A percentile compares a stretch with the other conserved stretches of the same genome.
Conservation (phyloP, 1,140 invertebrate species). For the Drosophila sucinea region DNA sequence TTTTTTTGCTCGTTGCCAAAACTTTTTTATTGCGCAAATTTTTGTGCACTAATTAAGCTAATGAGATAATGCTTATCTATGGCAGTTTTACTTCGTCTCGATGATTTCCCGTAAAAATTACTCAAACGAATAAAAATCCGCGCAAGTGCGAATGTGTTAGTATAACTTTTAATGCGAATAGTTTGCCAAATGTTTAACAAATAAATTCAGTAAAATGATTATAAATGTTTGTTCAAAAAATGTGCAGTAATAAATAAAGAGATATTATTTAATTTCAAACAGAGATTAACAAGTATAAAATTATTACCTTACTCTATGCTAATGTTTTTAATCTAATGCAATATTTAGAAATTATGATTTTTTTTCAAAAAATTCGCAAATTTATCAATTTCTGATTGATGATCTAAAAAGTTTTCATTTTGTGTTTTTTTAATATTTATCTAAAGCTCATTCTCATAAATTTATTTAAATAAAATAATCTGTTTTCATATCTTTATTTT, state of each 20-base stretch:
- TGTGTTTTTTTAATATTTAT: too few species aligned
- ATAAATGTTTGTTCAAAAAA: neutral
- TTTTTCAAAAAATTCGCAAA: too few species aligned
- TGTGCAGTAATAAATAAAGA: too few species aligned
- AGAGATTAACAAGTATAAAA: too few species aligned
- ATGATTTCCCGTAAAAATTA: constrained; percentile 48
- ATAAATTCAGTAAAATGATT: neutral
- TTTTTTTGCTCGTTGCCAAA: constrained; percentile 45
- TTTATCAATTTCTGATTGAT: too few species aligned
- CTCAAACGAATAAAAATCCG: constrained; percentile 22
- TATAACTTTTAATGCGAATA: constrained; percentile 27
- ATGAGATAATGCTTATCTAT: constrained; percentile 80
- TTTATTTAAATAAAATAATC: too few species aligned
- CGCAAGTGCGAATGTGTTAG: constrained; percentile 9
- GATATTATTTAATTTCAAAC: neutral
- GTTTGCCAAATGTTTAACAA: constrained; percentile 24
- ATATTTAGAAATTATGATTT: too few species aligned
- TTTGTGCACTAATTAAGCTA: constrained; percentile 75
- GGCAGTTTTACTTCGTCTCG: constrained; percentile 40
- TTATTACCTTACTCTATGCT: too few species aligned
- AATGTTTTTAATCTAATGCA: too few species aligned
- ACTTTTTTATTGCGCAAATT: constrained; percentile 79
- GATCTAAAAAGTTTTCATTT: too few species aligned
- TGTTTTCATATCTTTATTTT: too few species aligned
- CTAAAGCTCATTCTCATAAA: too few species aligned